Conservation (phyloP, 1,140 invertebrate species). For the Zaprionus nigranus region DNA sequence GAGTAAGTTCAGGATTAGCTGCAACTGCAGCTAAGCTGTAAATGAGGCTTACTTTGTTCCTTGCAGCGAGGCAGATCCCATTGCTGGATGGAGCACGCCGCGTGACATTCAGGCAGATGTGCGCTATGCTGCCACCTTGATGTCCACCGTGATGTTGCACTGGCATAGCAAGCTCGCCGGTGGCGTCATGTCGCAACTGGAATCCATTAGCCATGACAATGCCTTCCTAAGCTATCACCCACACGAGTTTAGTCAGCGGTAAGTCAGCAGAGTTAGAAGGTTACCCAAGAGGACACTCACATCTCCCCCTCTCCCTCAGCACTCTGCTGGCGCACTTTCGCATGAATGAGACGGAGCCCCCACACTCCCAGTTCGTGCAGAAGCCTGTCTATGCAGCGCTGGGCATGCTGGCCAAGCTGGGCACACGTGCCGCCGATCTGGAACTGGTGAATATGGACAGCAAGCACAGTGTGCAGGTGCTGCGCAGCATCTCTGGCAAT, state of each 20-base stretch:
- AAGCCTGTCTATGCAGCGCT: slow-evolving; percentile 85
- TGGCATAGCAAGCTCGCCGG: slow-evolving; percentile 76
- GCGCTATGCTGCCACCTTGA: slow-evolving; percentile 84
- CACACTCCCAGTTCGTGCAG: slow-evolving; percentile 85
- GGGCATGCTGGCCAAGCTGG: slow-evolving; percentile 85
- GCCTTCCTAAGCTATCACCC: slow-evolving; percentile 85
- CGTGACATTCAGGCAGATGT: slow-evolving; percentile 84
- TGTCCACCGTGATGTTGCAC: slow-evolving; percentile 81
- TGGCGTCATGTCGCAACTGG: slow-evolving; percentile 63
- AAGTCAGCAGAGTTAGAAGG: neutral
- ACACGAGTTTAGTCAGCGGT: slow-evolving; percentile 85
- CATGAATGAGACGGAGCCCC: slow-evolving; percentile 85
- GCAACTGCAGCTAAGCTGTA: neutral
- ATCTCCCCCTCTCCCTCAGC: slow-evolving; percentile 13
- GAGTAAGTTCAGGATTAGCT: slow-evolving; percentile 67
- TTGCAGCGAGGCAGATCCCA: slow-evolving; percentile 85
- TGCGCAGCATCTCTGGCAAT: slow-evolving; percentile 62
- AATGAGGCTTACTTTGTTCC: too few relatives aligned
- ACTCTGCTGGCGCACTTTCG: slow-evolving; percentile 85
- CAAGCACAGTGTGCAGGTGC: slow-evolving; percentile 65
- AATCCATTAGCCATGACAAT: slow-evolving; percentile 85
- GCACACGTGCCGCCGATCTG: slow-evolving; percentile 64
- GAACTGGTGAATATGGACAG: slow-evolving; percentile 72
- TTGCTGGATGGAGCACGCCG: slow-evolving; percentile 85
- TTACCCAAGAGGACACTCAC: neutral